phyloP scores from a whole-genome alignment of 2,113 vertebrate genomes.

The Ancistrus triradiatus region DNA sequence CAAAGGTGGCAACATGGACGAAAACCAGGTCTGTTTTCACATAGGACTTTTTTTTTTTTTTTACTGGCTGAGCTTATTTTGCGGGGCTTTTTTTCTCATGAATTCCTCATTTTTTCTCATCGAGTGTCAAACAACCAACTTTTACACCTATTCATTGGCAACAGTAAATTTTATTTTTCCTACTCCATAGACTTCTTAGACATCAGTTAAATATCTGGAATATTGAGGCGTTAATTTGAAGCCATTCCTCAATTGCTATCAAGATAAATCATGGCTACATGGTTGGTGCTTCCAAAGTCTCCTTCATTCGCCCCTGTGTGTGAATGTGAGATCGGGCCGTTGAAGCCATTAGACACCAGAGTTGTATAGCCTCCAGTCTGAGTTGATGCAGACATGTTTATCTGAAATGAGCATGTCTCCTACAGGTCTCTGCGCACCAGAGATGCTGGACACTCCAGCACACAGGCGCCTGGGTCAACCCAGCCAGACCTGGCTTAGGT shows the following conservation, averaged over 20 bases:
- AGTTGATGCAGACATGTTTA: constrained; percentile 25
- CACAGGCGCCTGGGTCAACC: constrained; percentile 56
- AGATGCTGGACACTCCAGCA: constrained; percentile 58
- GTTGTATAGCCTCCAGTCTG: neutral
- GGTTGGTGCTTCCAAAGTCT: neutral
- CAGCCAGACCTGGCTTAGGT: constrained; percentile 60
- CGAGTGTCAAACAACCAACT: constrained; percentile 57
- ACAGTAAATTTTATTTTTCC: constrained; percentile 39
- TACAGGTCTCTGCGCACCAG: constrained; percentile 4
- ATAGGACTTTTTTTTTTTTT: constrained; percentile 61
- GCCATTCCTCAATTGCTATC: no score
- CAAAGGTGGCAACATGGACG: constrained; percentile 74
- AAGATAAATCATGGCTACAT: no score
- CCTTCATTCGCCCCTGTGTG: constrained; percentile 7
- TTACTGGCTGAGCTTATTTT: constrained; percentile 62
- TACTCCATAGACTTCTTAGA: neutral
- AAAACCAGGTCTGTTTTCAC: constrained; percentile 69
- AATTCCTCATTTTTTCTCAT: constrained; percentile 44
- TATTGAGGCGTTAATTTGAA: no score
- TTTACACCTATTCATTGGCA: constrained; percentile 60
- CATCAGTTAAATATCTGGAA: no score
- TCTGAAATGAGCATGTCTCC: constrained; percentile 21
- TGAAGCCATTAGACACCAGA: constrained; percentile 10
- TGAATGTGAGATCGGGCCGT: neutral
- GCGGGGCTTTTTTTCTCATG: constrained; percentile 32